Conservation (phyloP, 2,113 vertebrate genomes). For the Xiphophorus couchianus region DNA sequence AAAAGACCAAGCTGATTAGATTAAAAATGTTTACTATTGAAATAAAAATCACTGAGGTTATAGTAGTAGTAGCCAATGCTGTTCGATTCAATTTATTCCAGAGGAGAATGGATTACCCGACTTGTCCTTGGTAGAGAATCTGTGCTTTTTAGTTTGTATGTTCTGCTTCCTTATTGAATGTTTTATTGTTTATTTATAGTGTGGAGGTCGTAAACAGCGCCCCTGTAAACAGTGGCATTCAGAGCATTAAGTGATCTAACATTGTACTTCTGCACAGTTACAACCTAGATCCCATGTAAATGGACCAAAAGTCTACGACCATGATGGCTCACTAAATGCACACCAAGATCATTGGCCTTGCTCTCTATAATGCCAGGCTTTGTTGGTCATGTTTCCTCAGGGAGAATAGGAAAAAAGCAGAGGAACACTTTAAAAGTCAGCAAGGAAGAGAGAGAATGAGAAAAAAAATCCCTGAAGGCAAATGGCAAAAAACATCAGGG, state of each 20-base stretch:
- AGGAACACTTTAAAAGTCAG: conserved; percentile 84
- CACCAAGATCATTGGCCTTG: conserved; percentile 44
- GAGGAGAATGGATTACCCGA: background rate
- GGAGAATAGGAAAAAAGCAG: conserved; percentile 59
- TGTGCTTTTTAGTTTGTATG: background rate
- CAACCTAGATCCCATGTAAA: background rate
- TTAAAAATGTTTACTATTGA: background rate
- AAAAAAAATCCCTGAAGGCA: conserved; percentile 80
- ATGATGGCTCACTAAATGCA: conserved; percentile 32
- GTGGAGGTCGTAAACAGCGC: no score
- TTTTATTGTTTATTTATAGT: background rate
- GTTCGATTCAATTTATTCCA: background rate
- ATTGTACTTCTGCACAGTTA: no score
- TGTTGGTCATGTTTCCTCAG: conserved; percentile 57
- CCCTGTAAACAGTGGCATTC: background rate
- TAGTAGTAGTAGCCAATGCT: background rate
- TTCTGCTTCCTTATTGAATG: background rate
- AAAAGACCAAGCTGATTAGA: background rate
- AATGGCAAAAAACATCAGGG: conserved; percentile 80
- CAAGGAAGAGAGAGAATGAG: conserved; percentile 70
- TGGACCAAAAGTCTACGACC: background rate
- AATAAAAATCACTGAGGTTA: background rate
- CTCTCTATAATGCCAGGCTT: conserved; percentile 51
- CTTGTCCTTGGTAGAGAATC: background rate
- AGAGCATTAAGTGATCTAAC: background rate